Percentiles rank a stretch among this genome's conserved stretches.
These are phyloP conservation scores for Ceriagrion tenellum DNA, from an alignment of 2,888 invertebrate species.

Conservation along the genomic window DNA sequence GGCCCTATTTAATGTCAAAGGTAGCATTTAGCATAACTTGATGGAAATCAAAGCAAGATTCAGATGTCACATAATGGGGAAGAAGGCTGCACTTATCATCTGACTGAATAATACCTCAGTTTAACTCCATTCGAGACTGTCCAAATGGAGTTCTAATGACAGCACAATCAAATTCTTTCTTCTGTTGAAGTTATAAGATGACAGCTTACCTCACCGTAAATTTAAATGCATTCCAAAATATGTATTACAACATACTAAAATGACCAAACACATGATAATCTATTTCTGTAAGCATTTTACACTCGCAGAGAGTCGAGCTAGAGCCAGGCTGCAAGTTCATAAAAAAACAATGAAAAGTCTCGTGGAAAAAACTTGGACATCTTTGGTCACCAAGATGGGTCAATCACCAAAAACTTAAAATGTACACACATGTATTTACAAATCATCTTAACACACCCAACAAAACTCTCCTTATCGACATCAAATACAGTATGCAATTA, in stretches of 20 bases:
- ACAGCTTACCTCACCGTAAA: not conserved
- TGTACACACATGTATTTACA: not conserved
- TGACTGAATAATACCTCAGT: not conserved
- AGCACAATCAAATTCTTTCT: not conserved
- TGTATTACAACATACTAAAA: not conserved
- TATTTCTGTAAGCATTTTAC: constrained; percentile 2
- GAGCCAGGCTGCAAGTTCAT: not conserved
- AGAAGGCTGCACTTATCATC: not conserved
- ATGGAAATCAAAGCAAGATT: not conserved
- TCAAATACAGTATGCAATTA: constrained; percentile 43
- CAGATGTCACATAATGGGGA: not conserved
- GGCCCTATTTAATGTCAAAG: not conserved
- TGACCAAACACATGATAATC: not conserved
- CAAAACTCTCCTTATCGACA: constrained; percentile 14
- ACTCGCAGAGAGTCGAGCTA: not conserved
- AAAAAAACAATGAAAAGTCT: constrained; percentile 21
- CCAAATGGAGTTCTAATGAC: not conserved
- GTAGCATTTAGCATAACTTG: not conserved
- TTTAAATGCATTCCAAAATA: not conserved
- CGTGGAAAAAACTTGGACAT: constrained; percentile 15
- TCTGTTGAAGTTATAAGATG: not conserved
- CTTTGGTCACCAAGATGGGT: constrained; percentile 45
- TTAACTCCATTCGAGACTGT: not conserved
- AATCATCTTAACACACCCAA: constrained; percentile 33
- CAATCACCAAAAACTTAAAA: constrained; percentile 32